Evolutionary conservation across 1,140 invertebrate genomes (phyloP), one percentile per base, ranked within the genome.

Genomic region (Danaus plexippus): DNA sequence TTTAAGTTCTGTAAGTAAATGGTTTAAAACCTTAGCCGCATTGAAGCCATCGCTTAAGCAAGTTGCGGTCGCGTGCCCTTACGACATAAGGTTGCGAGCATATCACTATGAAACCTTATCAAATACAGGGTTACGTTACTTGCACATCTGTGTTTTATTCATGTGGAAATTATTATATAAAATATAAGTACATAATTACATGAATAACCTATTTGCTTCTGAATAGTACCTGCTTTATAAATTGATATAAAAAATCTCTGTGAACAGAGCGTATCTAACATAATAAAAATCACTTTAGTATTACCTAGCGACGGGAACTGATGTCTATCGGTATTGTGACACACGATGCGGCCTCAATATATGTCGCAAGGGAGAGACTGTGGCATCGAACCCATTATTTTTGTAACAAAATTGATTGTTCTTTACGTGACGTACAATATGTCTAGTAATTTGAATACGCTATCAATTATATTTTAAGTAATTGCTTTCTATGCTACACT

Each of bases 231-330:
- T 32, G 22, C 22, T 3, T 32, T 32, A 32, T 32, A 32, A 8
- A 32, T 32, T 32, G 22, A 32, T 32, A 32, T 32, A 32, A 32
- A 32, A 32, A 32, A 32, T 32, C 22, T 32, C 22, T 77, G 79
- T 76, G 75, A 80, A 80, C 76, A 79, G 80, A 85, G 77, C 79
- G 76, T 80, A 83, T 75, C 80, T 75, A 83, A 85, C 76, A 73
- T 77, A 81, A 82, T 85, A 85, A 85, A 80, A 83, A 83, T 83
- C 82, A 82, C 80, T 85, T 82, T 77, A 77, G 71, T 71, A 77
- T 80, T 78, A 76, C 72, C 66, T 71, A 61, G 61, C 64, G 80
- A 80, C 78, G 73, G 71, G 69, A 71, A 82, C 75, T 81, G 80
- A 81, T 85, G 78, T 81, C 76, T 81, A 80, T 80, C 73, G 76